A percentile compares a stretch with the other conserved stretches of the same genome.
Conservation (phyloP, 1,140 invertebrate species). For the Drosophila arizonae region DNA sequence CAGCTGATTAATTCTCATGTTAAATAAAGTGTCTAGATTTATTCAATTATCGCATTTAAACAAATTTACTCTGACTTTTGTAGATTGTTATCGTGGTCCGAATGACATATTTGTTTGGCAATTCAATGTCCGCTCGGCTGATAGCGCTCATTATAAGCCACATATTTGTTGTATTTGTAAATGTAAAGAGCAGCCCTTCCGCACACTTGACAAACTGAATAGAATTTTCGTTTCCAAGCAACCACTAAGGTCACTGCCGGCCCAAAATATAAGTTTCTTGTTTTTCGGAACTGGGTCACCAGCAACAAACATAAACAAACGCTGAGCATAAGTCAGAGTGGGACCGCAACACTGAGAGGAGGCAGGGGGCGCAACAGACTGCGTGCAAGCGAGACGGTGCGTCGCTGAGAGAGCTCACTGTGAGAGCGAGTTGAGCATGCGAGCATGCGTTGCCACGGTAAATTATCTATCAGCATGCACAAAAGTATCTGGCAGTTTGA, state of each 20-base stretch:
- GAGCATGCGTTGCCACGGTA: conserved; percentile 66
- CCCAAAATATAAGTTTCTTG: conserved; percentile 20
- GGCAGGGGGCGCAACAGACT: background rate
- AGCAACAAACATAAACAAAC: conserved; percentile 67
- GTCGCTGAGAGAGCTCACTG: background rate
- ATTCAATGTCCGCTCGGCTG: background rate
- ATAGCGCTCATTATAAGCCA: background rate
- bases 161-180: background rate
- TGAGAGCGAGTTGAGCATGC: conserved; percentile 18
- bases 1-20: too few relatives aligned
- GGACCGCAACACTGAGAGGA: background rate
- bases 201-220: background rate
- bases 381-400: background rate
- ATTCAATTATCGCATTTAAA: too few relatives aligned
- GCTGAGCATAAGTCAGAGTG: conserved; percentile 8
- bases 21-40: too few relatives aligned
- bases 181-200: conserved; percentile 6
- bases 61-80: too few relatives aligned
- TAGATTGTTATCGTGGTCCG: too few relatives aligned
- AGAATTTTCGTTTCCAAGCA: conserved; percentile 24
- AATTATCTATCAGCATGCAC: conserved; percentile 52
- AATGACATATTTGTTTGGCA: too few relatives aligned
- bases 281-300: conserved; percentile 59
- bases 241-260: conserved; percentile 35
- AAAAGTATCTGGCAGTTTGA: conserved; percentile 57